These are phyloP conservation scores for Vulpes ferrilata DNA, from an alignment of 2,113 vertebrate species.

Conservation along the genomic window DNA sequence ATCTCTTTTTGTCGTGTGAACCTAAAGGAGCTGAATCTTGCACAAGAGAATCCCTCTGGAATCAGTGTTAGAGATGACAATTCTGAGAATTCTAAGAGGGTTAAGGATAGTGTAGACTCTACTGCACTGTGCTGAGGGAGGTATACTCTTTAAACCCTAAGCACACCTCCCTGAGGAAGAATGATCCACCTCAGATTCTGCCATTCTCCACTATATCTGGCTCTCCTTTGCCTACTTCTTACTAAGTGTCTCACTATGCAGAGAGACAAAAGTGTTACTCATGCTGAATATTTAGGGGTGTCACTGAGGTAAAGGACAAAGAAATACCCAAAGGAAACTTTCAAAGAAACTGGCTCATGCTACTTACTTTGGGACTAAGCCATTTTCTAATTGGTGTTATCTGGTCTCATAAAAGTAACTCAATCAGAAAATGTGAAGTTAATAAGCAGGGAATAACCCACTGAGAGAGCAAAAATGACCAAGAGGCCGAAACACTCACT, in stretches of 20 bases:
- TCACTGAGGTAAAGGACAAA: slow-evolving; percentile 45
- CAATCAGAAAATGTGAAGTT: slow-evolving; percentile 37
- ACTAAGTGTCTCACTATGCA: slow-evolving; percentile 18
- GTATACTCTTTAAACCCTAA: not conserved
- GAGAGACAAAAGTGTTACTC: slow-evolving; percentile 38
- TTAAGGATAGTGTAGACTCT: not conserved
- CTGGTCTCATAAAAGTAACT: slow-evolving; percentile 23
- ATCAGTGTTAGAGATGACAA: not conserved
- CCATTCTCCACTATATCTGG: not conserved
- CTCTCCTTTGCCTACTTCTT: slow-evolving; percentile 14
- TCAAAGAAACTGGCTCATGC: slow-evolving; percentile 22
- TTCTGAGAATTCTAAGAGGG: not conserved
- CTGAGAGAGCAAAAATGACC: not conserved
- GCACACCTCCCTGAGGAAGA: slow-evolving; percentile 21
- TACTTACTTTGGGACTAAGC: not conserved
- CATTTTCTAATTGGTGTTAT: slow-evolving; percentile 45
- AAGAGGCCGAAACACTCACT: not conserved
- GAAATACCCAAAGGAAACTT: slow-evolving; percentile 42
- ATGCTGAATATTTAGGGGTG: slow-evolving; percentile 56
- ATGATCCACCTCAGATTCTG: not conserved
- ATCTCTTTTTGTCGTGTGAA: not conserved
- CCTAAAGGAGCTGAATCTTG: not conserved
- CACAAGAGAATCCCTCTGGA: not conserved
- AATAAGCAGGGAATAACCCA: slow-evolving; percentile 10
- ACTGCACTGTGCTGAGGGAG: not conserved